Base-by-base conservation (phyloP, 2,797 vertebrate species). In the Falco peregrinus region DNA sequence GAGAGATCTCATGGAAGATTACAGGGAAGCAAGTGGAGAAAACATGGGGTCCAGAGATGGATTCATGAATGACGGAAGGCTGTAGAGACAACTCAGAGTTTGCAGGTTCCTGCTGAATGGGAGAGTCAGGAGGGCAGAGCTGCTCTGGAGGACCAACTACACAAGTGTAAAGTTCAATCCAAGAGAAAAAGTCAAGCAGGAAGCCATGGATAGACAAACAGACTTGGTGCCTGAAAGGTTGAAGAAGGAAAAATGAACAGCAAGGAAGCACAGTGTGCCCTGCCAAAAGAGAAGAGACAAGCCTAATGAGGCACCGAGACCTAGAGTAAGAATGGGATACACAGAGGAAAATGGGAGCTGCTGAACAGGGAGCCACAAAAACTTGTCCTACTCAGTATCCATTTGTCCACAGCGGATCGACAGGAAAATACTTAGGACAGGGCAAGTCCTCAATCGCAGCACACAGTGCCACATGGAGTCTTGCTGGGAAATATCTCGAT, bases 401-500 rank as follows among this genome's bases (percentile, higher is more conserved):
- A 51, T 75, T 64, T 69, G 26, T 28, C 67, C 13, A 75, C 16
- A 67, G 21, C 4, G 85, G 37, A 17, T 65, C 6, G 13, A n/a
- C 8, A 75, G 33, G 14, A 10, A 16, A 61, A 25, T 61, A 9
- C 11, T 73, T 51, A 51, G 37, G 45, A 43, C 28, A 75, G 53
- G 24, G 31, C 12, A 69, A 61, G 18, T 63, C 63, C 35, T 69
- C 24, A 41, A 11, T 35, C 1, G 0, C 26, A 48, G 48, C 35
- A 43, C 26, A 25, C 43, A 25, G 25, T 41, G 29, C 13, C 31
- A 43, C 43, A 28, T 16, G 79, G 63, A 63, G 25, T 7, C 10
- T 59, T 79, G 9, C 63, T 37, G 9, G 29, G 25, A 63, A 63
- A 22, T 48, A 59, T 63, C 39, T 85, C 0, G 0, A 1, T 45